phyloP scores from a whole-genome alignment of 1,140 invertebrate species.

The Zaprionus vittiger region DNA sequence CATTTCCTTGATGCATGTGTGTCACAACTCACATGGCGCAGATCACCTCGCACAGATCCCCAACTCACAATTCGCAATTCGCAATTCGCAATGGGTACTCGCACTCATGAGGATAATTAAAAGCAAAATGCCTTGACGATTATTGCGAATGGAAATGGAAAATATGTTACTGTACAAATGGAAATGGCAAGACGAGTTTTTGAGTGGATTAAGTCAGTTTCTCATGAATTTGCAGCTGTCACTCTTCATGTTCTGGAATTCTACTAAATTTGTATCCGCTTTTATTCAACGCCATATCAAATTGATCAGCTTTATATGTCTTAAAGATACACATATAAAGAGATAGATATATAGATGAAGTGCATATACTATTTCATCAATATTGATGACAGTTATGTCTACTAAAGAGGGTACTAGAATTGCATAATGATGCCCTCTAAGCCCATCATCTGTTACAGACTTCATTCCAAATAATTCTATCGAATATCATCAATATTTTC shows the following conservation, averaged over 20 bases:
- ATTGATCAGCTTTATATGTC: not conserved
- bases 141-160: slow-evolving; percentile 22
- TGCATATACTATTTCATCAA: too few relatives aligned
- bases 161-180: slow-evolving; percentile 5
- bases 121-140: slow-evolving; percentile 58
- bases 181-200: slow-evolving; percentile 22
- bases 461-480: too few relatives aligned
- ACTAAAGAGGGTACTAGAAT: too few relatives aligned
- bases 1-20: slow-evolving; percentile 66
- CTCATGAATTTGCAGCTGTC: slow-evolving; percentile 4
- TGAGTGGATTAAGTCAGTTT: slow-evolving; percentile 1
- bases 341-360: too few relatives aligned
- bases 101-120: slow-evolving; percentile 54
- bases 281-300: not conserved
- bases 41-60: not conserved
- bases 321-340: not conserved
- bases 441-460: too few relatives aligned
- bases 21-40: slow-evolving; percentile 30
- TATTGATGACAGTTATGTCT: not conserved
- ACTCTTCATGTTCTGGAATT: not conserved
- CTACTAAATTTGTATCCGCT: not conserved
- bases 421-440: too few relatives aligned
- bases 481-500: too few relatives aligned
- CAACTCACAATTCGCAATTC: not conserved
- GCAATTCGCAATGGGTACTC: not conserved